Evolutionary conservation across 2,113 vertebrate genomes (phyloP), one percentile per base, ranked within the genome.

Genomic region (Archilochus colubris): DNA sequence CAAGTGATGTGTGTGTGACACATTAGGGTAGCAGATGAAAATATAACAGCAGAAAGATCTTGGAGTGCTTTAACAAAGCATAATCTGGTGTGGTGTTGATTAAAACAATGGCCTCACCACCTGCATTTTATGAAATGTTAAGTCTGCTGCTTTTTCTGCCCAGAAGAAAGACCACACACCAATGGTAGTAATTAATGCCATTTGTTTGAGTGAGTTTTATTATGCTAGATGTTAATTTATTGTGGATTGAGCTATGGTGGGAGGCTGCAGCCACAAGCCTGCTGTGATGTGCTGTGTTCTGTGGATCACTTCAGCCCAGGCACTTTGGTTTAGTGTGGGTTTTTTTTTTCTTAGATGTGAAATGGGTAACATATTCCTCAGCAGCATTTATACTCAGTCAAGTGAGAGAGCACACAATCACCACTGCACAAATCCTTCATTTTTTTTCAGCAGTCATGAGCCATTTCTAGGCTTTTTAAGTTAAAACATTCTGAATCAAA

Each of bases 161-260:
- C 46, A 66, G 54, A 64, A 85, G 50, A 86, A 89, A 83, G 93
- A 95, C 87, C 84, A 94, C 87, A 89, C 92, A 77, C 43, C 88
- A 74, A 40, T 59, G 43, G 13, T 16, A 75, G 28, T 59, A 76
- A 92, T 82, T 66, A 76, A 58, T 89, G 51, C 67, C 82, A 38
- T 81, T 92, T 85, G 55, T 76, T 87, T 63, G 15, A 55, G 38
- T 66, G 75, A 88, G 19, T 89, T 84, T 92, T 94, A n/a, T 75
- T 92, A 53, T 62, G 36, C 54, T 91, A 33, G 15, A 58, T 84
- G 54, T 69, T 69, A 79, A 76, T 89, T 87, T 16, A 40, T 74
- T 92, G 51, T 89, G 70, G 94, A 53, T 62, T 89, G 72, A 91
- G 75, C 51, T 88, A 44, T 36, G n/a, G 61, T 77, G 76, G 75